A percentile compares a stretch with the other conserved stretches of the same genome.
Conservation (phyloP, 1,140 invertebrate genomes). For the Zaprionus nigranus region DNA sequence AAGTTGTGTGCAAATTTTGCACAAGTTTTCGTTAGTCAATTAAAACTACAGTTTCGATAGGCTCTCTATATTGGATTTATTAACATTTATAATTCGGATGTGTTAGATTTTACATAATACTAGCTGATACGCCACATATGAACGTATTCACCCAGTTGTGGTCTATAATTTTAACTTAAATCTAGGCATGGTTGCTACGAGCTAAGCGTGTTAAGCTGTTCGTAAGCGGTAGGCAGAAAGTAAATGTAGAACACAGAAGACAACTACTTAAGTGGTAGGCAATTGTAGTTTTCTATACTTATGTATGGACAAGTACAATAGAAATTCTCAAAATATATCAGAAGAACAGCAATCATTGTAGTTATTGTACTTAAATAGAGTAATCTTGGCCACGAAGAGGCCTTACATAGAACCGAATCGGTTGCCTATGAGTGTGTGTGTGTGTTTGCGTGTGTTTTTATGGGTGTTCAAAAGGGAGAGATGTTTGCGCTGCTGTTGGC, state of each 20-base stretch:
- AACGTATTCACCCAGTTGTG: constrained; percentile 44
- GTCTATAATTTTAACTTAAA: constrained; percentile 62
- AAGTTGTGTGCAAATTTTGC: too few relatives aligned
- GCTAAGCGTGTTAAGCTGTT: constrained; percentile 69
- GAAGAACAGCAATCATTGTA: constrained; percentile 30
- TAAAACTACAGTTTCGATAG: constrained; percentile 4
- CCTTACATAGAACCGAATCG: constrained; percentile 17
- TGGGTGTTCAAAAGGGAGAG: constrained; percentile 24
- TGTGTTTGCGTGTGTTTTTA: constrained; percentile 18
- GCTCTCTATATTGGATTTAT: constrained; percentile 67
- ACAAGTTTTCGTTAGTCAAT: neutral
- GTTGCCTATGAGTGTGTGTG: constrained; percentile 6
- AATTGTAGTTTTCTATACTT: constrained; percentile 48
- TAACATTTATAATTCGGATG: constrained; percentile 76
- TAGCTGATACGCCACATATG: constrained; percentile 35
- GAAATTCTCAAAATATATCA: constrained; percentile 39
- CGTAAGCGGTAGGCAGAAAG: constrained; percentile 55
- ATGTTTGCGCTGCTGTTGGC: constrained; percentile 41
- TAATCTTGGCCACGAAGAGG: constrained; percentile 5
- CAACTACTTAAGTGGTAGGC: constrained; percentile 54
- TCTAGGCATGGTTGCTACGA: constrained; percentile 59
- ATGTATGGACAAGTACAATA: constrained; percentile 48
- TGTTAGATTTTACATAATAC: constrained; percentile 72
- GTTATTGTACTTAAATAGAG: constrained; percentile 44
- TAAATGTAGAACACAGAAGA: constrained; percentile 63